phyloP scores from a whole-genome alignment of 1,140 invertebrate species.

The Anoplophora glabripennis region DNA sequence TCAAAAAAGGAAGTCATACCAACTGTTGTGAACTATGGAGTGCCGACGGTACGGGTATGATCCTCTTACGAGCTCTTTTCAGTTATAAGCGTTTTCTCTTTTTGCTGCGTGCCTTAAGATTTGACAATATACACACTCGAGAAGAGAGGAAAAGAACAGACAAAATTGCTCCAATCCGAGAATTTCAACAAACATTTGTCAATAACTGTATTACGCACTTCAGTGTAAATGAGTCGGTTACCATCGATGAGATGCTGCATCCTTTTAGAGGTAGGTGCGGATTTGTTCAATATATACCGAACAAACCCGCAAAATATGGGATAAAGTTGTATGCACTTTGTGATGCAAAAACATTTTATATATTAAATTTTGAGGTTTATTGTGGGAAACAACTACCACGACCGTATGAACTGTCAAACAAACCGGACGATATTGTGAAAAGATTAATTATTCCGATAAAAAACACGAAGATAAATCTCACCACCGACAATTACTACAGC shows the following conservation, averaged over 20 bases:
- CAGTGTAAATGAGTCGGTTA: too few species aligned
- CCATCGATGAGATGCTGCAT: too few species aligned
- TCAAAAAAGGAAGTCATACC: conserved; percentile 12
- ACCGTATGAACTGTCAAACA: conserved; percentile 26
- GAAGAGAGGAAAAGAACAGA: too few species aligned
- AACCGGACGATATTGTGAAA: conserved; percentile 31
- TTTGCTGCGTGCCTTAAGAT: too few species aligned
- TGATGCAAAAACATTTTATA: conserved; percentile 9
- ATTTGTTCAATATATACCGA: conserved; percentile 39
- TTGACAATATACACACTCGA: too few species aligned
- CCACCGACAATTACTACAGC: conserved; percentile 40
- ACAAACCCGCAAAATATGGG: conserved; percentile 41
- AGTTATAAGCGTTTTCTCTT: neutral
- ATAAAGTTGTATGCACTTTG: conserved; percentile 27
- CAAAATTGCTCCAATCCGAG: too few species aligned
- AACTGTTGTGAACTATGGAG: conserved; percentile 17
- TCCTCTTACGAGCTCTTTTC: neutral
- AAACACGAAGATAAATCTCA: conserved; percentile 38
- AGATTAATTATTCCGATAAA: conserved; percentile 28
- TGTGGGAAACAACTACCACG: conserved; percentile 40
- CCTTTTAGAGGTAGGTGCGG: conserved; percentile 38
- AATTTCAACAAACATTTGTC: too few species aligned
- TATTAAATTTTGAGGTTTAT: conserved; percentile 40
- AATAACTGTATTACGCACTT: too few species aligned
- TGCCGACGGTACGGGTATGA: neutral